A percentile compares a stretch with the other conserved stretches of the same genome.
phyloP scores from a whole-genome alignment of 2,888 invertebrate species.

The Chirona hameri region DNA sequence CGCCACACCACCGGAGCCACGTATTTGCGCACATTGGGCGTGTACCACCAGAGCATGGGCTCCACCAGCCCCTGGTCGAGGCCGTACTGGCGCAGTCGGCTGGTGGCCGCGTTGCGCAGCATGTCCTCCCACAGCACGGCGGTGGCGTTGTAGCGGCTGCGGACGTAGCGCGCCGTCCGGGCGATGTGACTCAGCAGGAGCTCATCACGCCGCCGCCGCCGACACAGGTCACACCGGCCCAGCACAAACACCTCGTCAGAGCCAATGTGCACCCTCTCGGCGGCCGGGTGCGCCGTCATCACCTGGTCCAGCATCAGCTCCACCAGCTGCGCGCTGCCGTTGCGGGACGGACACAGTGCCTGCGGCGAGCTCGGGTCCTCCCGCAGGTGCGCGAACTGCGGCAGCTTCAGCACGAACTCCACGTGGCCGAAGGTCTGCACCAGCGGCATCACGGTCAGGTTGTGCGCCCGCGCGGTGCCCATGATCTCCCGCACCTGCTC shows the following conservation, averaged over 20 bases:
- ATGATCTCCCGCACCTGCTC: constrained; percentile 44
- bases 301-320: constrained; percentile 46
- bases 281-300: constrained; percentile 45
- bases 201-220: constrained; percentile 25
- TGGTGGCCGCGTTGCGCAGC: constrained; percentile 45
- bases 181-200: constrained; percentile 43
- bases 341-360: constrained; percentile 48
- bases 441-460: constrained; percentile 55
- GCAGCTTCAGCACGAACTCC: constrained; percentile 48
- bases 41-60: constrained; percentile 56
- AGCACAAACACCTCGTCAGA: constrained; percentile 71
- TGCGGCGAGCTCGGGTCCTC: constrained; percentile 44
- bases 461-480: constrained; percentile 43
- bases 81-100: constrained; percentile 32
- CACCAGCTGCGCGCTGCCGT: constrained; percentile 42
- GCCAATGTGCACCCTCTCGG: constrained; percentile 63
- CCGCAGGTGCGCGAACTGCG: constrained; percentile 44
- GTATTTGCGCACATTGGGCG: constrained; percentile 42
- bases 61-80: constrained; percentile 51
- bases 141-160: constrained; percentile 46
- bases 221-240: constrained; percentile 62
- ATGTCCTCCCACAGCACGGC: constrained; percentile 57
- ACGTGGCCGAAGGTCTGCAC: constrained; percentile 53
- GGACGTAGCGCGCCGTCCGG: constrained; percentile 46
- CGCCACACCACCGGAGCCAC: constrained; percentile 44